Conservation (phyloP, 2,113 vertebrate species). For the Toxostoma redivivum region DNA sequence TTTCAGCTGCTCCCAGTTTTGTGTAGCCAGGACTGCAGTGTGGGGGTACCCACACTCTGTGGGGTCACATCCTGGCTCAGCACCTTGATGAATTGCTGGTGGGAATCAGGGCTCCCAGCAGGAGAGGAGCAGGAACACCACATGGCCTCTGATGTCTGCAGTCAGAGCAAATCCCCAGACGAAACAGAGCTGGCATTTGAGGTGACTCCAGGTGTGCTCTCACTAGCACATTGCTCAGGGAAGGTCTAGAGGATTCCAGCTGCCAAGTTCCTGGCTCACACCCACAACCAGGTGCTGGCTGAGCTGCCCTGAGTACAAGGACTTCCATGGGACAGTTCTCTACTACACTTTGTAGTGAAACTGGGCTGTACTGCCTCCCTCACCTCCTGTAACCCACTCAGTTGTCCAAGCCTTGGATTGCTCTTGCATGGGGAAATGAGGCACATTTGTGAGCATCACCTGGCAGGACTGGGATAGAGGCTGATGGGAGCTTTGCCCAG, state of each 20-base stretch:
- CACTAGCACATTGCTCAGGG: not conserved
- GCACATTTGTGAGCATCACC: not conserved
- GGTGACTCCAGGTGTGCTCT: not conserved
- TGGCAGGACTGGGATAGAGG: not conserved
- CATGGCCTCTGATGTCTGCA: not conserved
- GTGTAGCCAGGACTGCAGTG: not conserved
- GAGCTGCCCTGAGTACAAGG: not conserved
- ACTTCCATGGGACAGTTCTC: not conserved
- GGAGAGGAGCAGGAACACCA: not conserved
- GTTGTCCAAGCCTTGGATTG: not conserved
- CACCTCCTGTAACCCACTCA: rapidly evolving
- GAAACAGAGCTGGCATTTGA: not conserved
- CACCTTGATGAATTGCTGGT: not conserved
- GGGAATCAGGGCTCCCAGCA: not conserved
- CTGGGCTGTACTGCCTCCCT: not conserved
- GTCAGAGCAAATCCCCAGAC: not conserved
- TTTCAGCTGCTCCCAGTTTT: not conserved
- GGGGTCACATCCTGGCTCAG: not conserved
- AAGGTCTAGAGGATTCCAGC: not conserved
- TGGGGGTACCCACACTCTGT: not conserved
- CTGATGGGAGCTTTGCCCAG: not conserved
- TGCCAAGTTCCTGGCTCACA: not conserved
- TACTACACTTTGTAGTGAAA: not conserved
- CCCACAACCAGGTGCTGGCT: not conserved
- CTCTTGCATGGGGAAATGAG: not conserved